Evolutionary conservation across 2,797 vertebrate genomes (phyloP).

Genomic region (Novumbra hubbsi): DNA sequence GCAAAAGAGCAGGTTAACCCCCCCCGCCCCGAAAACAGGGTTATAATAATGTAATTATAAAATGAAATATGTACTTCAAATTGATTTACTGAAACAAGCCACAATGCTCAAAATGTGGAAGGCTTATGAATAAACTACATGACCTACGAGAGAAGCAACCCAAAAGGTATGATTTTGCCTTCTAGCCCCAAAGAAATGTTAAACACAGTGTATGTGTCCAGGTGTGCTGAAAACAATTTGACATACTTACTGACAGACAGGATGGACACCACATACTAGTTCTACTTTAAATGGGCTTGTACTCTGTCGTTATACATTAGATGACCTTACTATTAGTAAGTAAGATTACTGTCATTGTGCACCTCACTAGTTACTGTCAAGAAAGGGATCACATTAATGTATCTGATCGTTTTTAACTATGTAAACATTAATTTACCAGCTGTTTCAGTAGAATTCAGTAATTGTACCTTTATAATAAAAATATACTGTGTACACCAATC

Average conservation of each 20-base stretch:
- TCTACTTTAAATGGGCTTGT: neutral
- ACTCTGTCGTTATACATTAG: neutral
- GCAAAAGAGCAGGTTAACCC: no score
- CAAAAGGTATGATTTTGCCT: neutral
- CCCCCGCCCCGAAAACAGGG: neutral
- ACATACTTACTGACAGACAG: conserved; percentile 11
- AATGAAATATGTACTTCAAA: neutral
- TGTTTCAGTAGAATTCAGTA: neutral
- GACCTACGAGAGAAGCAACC: neutral
- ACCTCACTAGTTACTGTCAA: neutral
- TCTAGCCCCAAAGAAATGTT: neutral
- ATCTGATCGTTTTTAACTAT: no score
- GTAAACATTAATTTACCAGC: no score
- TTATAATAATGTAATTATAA: neutral
- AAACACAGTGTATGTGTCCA: conserved; percentile 3
- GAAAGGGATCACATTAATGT: neutral
- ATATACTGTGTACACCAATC: no score
- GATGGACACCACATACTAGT: neutral
- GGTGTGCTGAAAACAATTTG: conserved; percentile 3
- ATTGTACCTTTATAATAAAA: neutral
- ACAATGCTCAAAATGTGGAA: no score
- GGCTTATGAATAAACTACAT: neutral
- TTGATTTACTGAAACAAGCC: no score
- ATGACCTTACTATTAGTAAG: conserved; percentile 8
- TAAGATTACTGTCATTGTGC: neutral